Evolutionary conservation across 2,113 vertebrate genomes (phyloP).

Genomic region (Symphodus melops): DNA sequence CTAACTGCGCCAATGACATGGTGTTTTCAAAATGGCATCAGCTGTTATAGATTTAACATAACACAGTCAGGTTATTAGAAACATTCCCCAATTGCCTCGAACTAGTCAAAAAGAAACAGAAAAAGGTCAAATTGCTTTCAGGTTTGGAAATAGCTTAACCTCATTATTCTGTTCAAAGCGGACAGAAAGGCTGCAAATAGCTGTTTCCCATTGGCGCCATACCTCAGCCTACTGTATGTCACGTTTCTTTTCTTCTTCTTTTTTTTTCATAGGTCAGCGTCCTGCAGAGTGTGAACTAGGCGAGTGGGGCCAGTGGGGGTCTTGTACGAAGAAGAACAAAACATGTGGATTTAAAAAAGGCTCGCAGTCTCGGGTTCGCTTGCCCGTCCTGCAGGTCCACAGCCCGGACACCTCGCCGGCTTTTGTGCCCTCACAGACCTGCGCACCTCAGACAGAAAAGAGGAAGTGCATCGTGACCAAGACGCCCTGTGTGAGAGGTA

Average conservation of each 20-base stretch:
- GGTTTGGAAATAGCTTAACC: constrained; percentile 49
- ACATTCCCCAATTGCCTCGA: constrained; percentile 10
- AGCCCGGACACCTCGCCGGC: constrained; percentile 66
- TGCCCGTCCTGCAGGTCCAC: constrained; percentile 84
- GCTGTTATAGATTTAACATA: constrained; percentile 7
- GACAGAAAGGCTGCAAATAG: constrained; percentile 41
- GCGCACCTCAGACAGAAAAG: constrained; percentile 86
- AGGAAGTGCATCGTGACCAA: constrained; percentile 88
- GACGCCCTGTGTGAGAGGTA: constrained; percentile 88
- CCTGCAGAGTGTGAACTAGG: constrained; percentile 93
- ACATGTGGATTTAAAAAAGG: constrained; percentile 96
- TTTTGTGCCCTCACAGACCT: constrained; percentile 77
- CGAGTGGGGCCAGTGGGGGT: constrained; percentile 93
- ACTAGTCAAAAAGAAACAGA: constrained; percentile 4
- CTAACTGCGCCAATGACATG: constrained; percentile 6
- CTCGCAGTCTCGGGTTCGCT: constrained; percentile 85
- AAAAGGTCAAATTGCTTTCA: constrained; percentile 49
- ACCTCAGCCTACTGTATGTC: constrained; percentile 14
- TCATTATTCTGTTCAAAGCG: constrained; percentile 53
- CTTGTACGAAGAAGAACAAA: constrained; percentile 94
- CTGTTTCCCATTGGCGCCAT: constrained; percentile 41
- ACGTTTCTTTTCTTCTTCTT: not conserved
- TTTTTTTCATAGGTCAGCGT: constrained; percentile 48
- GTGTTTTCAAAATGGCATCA: not conserved
- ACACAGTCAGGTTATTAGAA: constrained; percentile 33